These are phyloP conservation scores for Epinotia demarniana DNA, from an alignment of 2,888 invertebrate species.

Conservation along the genomic window DNA sequence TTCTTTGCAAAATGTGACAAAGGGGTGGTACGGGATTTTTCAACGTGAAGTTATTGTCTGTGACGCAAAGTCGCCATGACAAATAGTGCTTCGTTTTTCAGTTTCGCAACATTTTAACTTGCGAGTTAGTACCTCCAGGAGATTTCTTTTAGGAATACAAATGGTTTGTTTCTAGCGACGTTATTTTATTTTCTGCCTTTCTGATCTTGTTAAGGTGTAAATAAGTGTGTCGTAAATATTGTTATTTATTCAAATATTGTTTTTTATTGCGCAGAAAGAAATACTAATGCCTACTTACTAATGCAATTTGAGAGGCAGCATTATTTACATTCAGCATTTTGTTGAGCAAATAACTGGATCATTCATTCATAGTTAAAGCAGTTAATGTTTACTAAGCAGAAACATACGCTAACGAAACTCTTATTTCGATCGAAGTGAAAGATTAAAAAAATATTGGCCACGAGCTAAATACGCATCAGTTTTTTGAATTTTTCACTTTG, in stretches of 20 bases:
- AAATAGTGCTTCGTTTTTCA: conserved; percentile 74
- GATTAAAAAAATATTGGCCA: no score
- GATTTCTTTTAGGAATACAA: conserved; percentile 48
- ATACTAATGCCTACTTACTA: background rate
- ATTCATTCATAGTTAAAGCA: background rate
- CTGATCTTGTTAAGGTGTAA: conserved; percentile 31
- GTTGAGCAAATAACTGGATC: background rate
- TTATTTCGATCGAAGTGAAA: no score
- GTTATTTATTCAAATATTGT: background rate
- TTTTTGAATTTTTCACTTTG: no score
- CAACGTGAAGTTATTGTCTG: conserved; percentile 77
- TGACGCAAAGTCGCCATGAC: conserved; percentile 75
- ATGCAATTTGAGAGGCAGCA: background rate
- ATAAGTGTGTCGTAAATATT: conserved; percentile 3
- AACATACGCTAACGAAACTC: no score
- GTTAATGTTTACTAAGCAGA: no score
- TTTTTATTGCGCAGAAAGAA: conserved; percentile 6
- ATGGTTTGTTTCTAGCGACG: conserved; percentile 38
- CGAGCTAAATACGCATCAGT: no score
- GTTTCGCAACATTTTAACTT: conserved; percentile 72
- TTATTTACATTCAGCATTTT: background rate
- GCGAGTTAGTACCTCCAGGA: conserved; percentile 62
- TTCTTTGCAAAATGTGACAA: conserved; percentile 78
- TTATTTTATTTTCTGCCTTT: conserved; percentile 30
- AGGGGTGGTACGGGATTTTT: conserved; percentile 76